A percentile compares a stretch with the other conserved stretches of the same genome.
Conservation (phyloP, 2,113 vertebrate genomes). For the Willisornis vidua region DNA sequence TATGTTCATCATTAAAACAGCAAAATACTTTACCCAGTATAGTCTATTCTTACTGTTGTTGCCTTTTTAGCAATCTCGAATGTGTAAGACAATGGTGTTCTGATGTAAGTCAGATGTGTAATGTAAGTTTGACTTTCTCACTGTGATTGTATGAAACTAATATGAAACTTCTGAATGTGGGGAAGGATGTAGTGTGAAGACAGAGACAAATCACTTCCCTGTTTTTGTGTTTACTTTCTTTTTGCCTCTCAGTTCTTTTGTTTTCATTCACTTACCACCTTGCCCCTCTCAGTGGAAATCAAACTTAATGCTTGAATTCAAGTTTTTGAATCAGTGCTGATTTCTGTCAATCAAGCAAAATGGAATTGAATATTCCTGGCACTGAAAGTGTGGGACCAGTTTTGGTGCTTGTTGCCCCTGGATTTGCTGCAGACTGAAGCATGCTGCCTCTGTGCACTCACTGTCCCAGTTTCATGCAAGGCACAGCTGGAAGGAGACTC, state of each 20-base stretch:
- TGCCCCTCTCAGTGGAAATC: not conserved
- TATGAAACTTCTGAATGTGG: not conserved
- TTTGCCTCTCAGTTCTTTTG: not conserved
- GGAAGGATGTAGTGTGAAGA: not conserved
- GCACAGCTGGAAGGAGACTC: not conserved
- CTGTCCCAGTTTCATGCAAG: not conserved
- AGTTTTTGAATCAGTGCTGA: not conserved
- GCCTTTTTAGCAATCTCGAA: not conserved
- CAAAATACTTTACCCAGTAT: not conserved
- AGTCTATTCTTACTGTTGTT: not conserved
- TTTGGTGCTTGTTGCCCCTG: not conserved
- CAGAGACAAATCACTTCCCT: not conserved
- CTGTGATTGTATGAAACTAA: not conserved
- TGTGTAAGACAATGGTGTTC: not conserved
- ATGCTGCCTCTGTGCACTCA: not conserved
- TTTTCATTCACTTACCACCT: not conserved
- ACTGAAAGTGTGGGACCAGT: not conserved
- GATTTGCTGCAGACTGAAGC: not conserved
- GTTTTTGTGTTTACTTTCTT: not conserved
- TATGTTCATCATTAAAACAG: not conserved
- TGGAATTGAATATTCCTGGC: not conserved
- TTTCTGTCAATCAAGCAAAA: conserved; percentile 9
- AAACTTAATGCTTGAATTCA: not conserved
- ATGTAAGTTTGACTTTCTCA: not conserved
- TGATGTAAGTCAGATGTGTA: not conserved